phyloP scores from a whole-genome alignment of 1,140 invertebrate genomes.

The Tetranychus urticae region DNA sequence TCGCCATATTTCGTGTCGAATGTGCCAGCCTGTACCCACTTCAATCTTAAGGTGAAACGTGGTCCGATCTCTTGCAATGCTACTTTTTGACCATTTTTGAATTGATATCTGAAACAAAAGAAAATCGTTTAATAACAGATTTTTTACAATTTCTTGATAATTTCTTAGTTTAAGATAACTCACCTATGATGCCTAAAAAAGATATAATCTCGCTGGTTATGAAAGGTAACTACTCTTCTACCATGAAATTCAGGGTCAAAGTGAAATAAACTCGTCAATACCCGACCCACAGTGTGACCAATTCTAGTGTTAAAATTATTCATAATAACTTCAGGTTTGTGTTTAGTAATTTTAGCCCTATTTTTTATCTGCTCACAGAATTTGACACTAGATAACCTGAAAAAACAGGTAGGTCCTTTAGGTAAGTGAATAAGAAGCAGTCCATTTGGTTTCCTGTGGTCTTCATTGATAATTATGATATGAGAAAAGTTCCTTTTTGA shows the following conservation, averaged over 20 bases:
- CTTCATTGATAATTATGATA: slow-evolving; percentile 77
- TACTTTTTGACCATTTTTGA: slow-evolving; percentile 53
- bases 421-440: slow-evolving; percentile 78
- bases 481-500: slow-evolving; percentile 56
- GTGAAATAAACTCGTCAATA: slow-evolving; percentile 89
- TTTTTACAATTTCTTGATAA: not conserved
- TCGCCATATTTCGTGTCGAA: slow-evolving; percentile 91
- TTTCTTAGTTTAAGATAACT: not conserved
- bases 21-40: slow-evolving; percentile 80
- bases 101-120: slow-evolving; percentile 39
- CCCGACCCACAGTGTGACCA: slow-evolving; percentile 62
- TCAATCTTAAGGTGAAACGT: slow-evolving; percentile 72
- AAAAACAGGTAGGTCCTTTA: slow-evolving; percentile 79
- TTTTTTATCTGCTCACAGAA: slow-evolving; percentile 26
- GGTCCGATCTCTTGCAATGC: slow-evolving; percentile 82
- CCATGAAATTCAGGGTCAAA: slow-evolving; percentile 84
- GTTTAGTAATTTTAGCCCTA: slow-evolving; percentile 34
- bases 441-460: slow-evolving; percentile 69
- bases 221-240: slow-evolving; percentile 77
- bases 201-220: slow-evolving; percentile 96
- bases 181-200: slow-evolving; percentile 94
- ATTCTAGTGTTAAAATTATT: slow-evolving; percentile 89
- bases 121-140: not conserved
- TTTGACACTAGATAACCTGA: slow-evolving; percentile 28
- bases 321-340: slow-evolving; percentile 80